These are phyloP conservation scores for Thaumetopoea pityocampa DNA, from an alignment of 1,140 invertebrate genomes.

Conservation along the genomic window DNA sequence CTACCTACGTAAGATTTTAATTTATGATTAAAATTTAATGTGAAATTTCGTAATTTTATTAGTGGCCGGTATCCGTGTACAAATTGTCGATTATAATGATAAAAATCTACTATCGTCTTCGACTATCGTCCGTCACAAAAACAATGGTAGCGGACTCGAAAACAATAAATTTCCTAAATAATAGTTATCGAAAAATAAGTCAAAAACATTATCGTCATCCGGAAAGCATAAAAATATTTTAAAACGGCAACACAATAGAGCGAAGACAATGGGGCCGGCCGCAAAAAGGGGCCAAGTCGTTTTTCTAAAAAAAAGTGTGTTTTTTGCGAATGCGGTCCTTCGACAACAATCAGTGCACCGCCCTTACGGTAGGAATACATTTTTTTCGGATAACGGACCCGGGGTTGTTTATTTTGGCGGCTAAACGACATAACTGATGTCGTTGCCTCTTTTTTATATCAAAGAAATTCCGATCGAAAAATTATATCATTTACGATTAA, in stretches of 20 bases:
- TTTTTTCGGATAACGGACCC: slow-evolving; percentile 60
- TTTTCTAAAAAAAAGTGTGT: slow-evolving; percentile 54
- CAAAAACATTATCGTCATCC: slow-evolving; percentile 71
- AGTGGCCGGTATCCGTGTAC: slow-evolving; percentile 49
- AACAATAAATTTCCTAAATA: slow-evolving; percentile 69
- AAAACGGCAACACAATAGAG: slow-evolving; percentile 64
- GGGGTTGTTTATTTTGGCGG: slow-evolving; percentile 62
- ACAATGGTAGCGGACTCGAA: slow-evolving; percentile 34
- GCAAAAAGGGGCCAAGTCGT: slow-evolving; percentile 60
- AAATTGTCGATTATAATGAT: slow-evolving; percentile 50
- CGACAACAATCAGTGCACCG: slow-evolving; percentile 58
- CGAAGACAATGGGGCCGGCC: slow-evolving; percentile 57
- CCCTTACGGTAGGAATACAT: slow-evolving; percentile 37
- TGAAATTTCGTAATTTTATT: slow-evolving; percentile 42
- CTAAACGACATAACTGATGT: no score
- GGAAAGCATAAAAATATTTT: slow-evolving; percentile 72
- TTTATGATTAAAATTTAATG: no score
- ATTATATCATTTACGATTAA: no score
- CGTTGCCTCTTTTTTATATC: no score
- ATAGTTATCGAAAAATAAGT: slow-evolving; percentile 72
- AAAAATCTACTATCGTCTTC: slow-evolving; percentile 26
- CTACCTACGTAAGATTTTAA: no score
- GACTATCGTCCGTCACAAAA: slow-evolving; percentile 35
- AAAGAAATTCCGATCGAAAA: no score
- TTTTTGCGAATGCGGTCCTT: slow-evolving; percentile 55